Base-by-base conservation (phyloP, 2,888 invertebrate genomes). In the Synergus itoensis region DNA sequence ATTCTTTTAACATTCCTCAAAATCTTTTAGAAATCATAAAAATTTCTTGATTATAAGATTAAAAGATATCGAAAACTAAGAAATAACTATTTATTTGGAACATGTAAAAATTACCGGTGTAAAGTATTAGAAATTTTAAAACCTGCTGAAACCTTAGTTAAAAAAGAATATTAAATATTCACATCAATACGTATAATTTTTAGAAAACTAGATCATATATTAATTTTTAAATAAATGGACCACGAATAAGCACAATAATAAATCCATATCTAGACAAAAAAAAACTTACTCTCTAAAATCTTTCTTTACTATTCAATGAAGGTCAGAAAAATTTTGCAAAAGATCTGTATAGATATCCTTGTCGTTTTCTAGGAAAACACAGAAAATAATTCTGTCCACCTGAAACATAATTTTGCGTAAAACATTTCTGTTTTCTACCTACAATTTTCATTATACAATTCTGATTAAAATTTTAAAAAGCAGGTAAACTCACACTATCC, bases 321-420 rank as follows among this genome's bases (percentile, higher is more conserved):
- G 77, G 1, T 96, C 96, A 89, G 97, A 97, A 91, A 96, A 97
- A 86, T 94, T 92, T 84, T 95, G 96, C 90, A 97, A 91, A 62
- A 96, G 90, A 2, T 94, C 94, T 88, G 96, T 94, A 90, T 97
- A 98, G 53, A 96, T 94, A 62, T 94, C 93, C 62, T 95, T 94
- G 93, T 98, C 98, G 41, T 94, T 92, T 1, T 94, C 94, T 88
- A 96, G 91, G 88, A 97, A 98, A 4, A 97, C 93, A 88, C 97
- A 97, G 90, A 98, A 97, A 77, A 98, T 95, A 0, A 98, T 93
- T 84, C 96, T 93, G 77, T 97, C 95, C 81, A 97, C 91, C 93
- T 94, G 91, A n/a, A 92, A 82, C 84, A 82, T 62, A 88, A 82
- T 78, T 76, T 80, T 62, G 43, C 76, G 75, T 60, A n/a, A 21